Percentiles rank a stretch among this genome's conserved stretches.
Conservation (phyloP, 2,113 vertebrate species). For the Patagioenas fasciata region DNA sequence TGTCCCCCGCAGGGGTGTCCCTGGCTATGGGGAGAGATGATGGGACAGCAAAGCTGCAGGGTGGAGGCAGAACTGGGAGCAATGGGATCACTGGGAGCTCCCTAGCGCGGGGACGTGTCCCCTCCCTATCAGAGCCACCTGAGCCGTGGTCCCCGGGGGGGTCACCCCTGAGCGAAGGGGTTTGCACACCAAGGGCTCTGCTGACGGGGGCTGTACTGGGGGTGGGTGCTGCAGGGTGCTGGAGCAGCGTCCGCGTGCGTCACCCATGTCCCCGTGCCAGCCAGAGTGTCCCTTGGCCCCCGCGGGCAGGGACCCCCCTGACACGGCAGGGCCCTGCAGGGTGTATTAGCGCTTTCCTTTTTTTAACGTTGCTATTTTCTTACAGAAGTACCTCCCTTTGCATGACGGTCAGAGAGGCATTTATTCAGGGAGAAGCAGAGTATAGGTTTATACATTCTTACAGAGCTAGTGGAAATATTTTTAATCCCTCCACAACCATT, state of each 20-base stretch:
- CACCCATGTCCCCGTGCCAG: fast-evolving
- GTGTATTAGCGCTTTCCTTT: constrained; percentile 6
- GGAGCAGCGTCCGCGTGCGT: fast-evolving
- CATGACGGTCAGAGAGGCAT: background rate
- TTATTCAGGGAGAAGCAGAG: constrained; percentile 33
- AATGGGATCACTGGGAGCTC: background rate
- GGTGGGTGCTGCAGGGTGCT: background rate
- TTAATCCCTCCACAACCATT: constrained; percentile 55
- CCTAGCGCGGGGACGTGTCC: fast-evolving
- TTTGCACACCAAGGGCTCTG: background rate
- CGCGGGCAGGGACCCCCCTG: fast-evolving
- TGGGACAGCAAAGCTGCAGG: background rate
- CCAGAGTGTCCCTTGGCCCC: background rate
- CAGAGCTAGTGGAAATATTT: constrained; percentile 65
- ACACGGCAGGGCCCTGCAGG: background rate
- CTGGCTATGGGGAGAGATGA: fast-evolving
- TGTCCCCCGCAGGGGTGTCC: background rate
- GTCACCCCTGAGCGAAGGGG: fast-evolving
- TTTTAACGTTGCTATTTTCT: constrained; percentile 68
- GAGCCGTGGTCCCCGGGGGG: fast-evolving
- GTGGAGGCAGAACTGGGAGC: background rate
- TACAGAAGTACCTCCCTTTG: constrained; percentile 25
- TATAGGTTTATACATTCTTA: constrained; percentile 62
- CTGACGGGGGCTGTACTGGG: fast-evolving
- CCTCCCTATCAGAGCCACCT: background rate